Conservation (phyloP, 1,140 invertebrate species). For the Leptinotarsa defecta region DNA sequence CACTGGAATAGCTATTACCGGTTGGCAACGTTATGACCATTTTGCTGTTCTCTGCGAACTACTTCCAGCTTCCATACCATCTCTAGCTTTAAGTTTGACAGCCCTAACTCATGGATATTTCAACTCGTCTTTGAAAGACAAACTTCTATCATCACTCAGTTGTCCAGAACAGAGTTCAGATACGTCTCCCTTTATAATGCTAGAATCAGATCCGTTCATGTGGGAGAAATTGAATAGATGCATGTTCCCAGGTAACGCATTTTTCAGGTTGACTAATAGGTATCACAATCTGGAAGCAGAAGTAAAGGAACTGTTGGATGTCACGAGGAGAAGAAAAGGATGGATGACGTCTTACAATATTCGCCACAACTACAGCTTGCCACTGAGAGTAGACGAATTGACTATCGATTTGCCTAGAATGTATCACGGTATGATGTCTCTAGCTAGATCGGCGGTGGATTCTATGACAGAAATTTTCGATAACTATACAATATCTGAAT, state of each 20-base stretch:
- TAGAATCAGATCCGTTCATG: constrained; percentile 64
- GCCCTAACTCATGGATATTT: constrained; percentile 67
- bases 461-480: constrained; percentile 73
- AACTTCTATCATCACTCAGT: constrained; percentile 62
- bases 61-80: constrained; percentile 82
- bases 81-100: constrained; percentile 64
- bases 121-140: constrained; percentile 60
- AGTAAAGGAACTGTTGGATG: constrained; percentile 55
- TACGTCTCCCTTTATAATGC: constrained; percentile 57
- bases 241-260: constrained; percentile 61
- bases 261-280: constrained; percentile 61
- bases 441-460: constrained; percentile 68
- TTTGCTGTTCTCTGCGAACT: constrained; percentile 91
- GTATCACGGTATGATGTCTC: constrained; percentile 63
- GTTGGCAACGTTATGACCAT: constrained; percentile 89
- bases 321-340: constrained; percentile 57
- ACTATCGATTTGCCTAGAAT: constrained; percentile 67
- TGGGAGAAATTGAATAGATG: constrained; percentile 65
- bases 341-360: constrained; percentile 84
- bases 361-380: constrained; percentile 75
- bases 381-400: constrained; percentile 72
- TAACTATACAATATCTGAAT: constrained; percentile 74
- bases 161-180: constrained; percentile 57
- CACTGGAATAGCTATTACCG: constrained; percentile 72
- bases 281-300: constrained; percentile 62